phyloP scores from a whole-genome alignment of 2,113 vertebrate species.

The Lycocorax pyrrhopterus region DNA sequence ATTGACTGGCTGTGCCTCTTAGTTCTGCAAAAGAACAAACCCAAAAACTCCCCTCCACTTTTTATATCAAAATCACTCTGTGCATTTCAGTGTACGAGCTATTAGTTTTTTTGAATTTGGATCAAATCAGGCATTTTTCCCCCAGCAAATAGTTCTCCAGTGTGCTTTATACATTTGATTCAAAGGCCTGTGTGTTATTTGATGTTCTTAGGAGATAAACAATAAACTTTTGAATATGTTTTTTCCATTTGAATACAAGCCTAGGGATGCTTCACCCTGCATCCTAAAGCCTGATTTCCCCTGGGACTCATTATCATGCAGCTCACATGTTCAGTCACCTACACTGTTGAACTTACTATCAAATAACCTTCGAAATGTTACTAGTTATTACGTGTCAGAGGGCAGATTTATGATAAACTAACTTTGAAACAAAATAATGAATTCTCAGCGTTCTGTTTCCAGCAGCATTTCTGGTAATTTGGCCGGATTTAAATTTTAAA shows the following conservation, averaged over 20 bases:
- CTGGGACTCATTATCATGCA: constrained; percentile 72
- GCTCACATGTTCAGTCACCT: constrained; percentile 73
- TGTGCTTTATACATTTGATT: constrained; percentile 22
- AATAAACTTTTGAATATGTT: constrained; percentile 70
- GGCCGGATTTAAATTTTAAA: constrained; percentile 68
- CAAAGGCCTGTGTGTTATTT: constrained; percentile 48
- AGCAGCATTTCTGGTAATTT: constrained; percentile 62
- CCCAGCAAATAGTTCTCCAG: constrained; percentile 22
- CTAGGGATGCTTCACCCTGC: constrained; percentile 57
- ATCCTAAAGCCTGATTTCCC: constrained; percentile 72
- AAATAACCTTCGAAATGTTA: constrained; percentile 74
- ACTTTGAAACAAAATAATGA: constrained; percentile 73
- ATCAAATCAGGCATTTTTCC: background rate
- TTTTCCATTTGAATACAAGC: constrained; percentile 69
- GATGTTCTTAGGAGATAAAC: constrained; percentile 65
- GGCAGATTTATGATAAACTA: constrained; percentile 78
- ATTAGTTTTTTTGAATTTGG: constrained; percentile 36
- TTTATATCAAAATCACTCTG: background rate
- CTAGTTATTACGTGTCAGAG: constrained; percentile 73
- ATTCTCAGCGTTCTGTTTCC: constrained; percentile 52
- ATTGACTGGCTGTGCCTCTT: background rate
- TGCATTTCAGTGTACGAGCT: background rate
- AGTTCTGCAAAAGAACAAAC: background rate
- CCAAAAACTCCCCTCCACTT: background rate
- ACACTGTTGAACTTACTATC: constrained; percentile 75